Evolutionary conservation across 2,113 vertebrate species (phyloP), one percentile per base, ranked within the genome.

Genomic region (Engraulis encrasicolus): DNA sequence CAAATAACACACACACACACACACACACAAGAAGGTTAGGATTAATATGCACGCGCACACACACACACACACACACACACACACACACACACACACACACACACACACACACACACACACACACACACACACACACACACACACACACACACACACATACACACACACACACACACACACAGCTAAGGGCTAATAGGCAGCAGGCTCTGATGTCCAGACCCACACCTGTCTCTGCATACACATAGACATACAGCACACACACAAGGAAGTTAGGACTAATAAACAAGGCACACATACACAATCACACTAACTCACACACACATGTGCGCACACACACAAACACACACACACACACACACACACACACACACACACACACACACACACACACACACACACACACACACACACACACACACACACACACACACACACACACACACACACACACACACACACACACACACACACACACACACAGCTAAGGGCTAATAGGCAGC

Each of bases 181-280:
- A 58, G n/a, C n/a, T n/a, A n/a, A n/a, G n/a, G n/a, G n/a, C n/a
- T n/a, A n/a, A n/a, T n/a, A 99, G 92, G 90, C 96, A 98, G 92
- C 98, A 99, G 81, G 96, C 96, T 34, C 97, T 98, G 23, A 99
- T 99, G 52, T 98, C 98, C 0, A 99, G 88, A 38, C 98, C 98
- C 52, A 99, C 98, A 48, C 96, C 96, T 1, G 95, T 94, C 91
- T 99, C 98, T 99, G 88, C 78, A n/a, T n/a, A n/a, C n/a, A n/a
- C n/a, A n/a, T n/a, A 80, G 18, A 85, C 19, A 82, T 58, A 86
- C 66, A 84, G n/a, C 40, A 66, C 11, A 81, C 81, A 81, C 61
- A 54, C 50, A 78, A 38, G 50, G 17, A 49, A 14, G 15, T 38
- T 6, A 79, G 31, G n/a, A n/a, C n/a, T n/a, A n/a, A n/a, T n/a